Base-by-base conservation (phyloP, 2,113 vertebrate genomes). In the Felis chaus region DNA sequence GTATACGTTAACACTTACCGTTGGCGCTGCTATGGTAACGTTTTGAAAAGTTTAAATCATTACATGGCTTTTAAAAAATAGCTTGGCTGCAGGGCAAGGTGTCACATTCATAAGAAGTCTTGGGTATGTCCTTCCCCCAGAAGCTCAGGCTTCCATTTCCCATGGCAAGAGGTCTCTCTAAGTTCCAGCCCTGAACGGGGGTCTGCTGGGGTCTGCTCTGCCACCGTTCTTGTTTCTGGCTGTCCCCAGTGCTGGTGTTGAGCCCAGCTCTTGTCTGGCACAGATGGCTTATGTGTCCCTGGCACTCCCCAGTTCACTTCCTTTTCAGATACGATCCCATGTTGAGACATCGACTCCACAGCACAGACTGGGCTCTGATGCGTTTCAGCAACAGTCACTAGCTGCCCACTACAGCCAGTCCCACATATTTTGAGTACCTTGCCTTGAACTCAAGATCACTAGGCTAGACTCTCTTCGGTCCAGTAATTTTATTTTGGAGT, bases 11-110 rank as follows among this genome's bases (percentile, higher is more conserved):
- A 55, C 21, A 23, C 25, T 91, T 89, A 76, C 0, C 68, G 3
- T 15, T 74, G 68, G 48, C 19, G 48, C 3, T 4, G 15, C 33
- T 21, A 9, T 33, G 55, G 7, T 53, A 88, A 71, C 6, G 76
- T 68, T 86, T 92, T 85, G 63, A 88, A 84, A 68, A 48, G 16
- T 69, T 91, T 82, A 39, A 83, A 80, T 73, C 45, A 65, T 39
- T 18, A 36, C 27, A 5, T 29, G 23, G 11, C 84, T 80, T 55
- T 33, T 18, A 57, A 87, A 48, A 89, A 45, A 45, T 45, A 45
- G 45, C 45, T 45, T 45, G 11, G 4, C 33, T 36, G 19, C 16
- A 78, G 48, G 16, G 57, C 3, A 7, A 1, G 11, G 36, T 12
- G 4, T 84, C 33, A 41, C 7, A 4, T 61, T 80, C 55, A 29